A percentile compares a stretch with the other conserved stretches of the same genome.
Evolutionary conservation across 2,888 invertebrate genomes (phyloP).

Genomic region (Drosophila picticornis): DNA sequence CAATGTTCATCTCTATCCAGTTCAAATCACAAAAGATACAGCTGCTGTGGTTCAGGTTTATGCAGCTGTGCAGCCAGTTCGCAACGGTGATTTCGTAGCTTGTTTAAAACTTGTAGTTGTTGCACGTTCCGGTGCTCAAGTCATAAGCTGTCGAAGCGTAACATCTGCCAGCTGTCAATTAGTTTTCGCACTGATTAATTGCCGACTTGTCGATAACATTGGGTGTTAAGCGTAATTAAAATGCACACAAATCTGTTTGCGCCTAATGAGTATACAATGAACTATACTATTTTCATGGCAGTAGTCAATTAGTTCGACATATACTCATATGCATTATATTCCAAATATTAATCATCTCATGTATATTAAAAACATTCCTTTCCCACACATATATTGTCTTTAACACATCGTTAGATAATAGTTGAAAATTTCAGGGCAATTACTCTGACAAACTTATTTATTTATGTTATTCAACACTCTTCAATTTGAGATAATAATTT

Average conservation of each 20-base stretch:
- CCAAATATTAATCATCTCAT: background rate
- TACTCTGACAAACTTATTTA: background rate
- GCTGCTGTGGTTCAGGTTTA: constrained; percentile 41
- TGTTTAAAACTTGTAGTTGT: background rate
- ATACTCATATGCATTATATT: background rate
- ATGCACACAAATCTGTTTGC: constrained; percentile 33
- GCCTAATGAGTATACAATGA: constrained; percentile 31
- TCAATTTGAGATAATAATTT: constrained; percentile 2
- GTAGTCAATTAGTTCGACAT: background rate
- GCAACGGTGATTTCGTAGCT: constrained; percentile 24
- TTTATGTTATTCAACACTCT: constrained; percentile 6
- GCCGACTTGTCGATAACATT: constrained; percentile 47
- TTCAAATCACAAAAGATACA: constrained; percentile 4
- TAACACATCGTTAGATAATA: background rate
- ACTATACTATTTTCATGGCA: constrained; percentile 3
- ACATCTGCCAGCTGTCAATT: constrained; percentile 61
- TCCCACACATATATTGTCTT: background rate
- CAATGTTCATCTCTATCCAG: background rate
- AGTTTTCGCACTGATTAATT: constrained; percentile 59
- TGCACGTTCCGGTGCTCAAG: constrained; percentile 36
- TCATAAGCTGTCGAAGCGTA: constrained; percentile 56
- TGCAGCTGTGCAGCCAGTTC: constrained; percentile 37
- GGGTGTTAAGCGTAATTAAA: constrained; percentile 41
- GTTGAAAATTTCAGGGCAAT: background rate
- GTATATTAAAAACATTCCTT: background rate